Conservation (phyloP, 2,113 vertebrate genomes). For the Spea multiplicata region DNA sequence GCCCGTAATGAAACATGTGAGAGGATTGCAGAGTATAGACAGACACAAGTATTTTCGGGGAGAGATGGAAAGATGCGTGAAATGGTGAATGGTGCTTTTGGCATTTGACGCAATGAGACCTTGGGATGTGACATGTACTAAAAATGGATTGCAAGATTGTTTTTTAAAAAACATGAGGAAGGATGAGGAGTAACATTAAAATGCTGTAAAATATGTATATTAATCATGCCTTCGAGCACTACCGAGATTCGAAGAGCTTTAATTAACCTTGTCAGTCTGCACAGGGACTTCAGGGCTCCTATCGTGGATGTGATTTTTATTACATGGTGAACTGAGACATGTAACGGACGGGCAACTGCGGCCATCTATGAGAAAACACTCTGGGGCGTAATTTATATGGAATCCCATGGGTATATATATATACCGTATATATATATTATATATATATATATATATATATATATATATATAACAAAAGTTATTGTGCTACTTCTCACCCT, state of each 20-base stretch:
- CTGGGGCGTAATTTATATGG: neutral
- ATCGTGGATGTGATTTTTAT: constrained; percentile 13
- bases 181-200: neutral
- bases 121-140: neutral
- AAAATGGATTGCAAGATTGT: neutral
- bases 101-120: neutral
- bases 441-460: neutral
- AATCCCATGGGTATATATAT: neutral
- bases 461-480: neutral
- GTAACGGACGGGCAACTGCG: neutral
- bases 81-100: neutral
- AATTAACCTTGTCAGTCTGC: constrained; percentile 42
- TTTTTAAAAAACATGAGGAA: neutral
- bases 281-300: neutral
- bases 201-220: constrained; percentile 8
- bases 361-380: neutral
- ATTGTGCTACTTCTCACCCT: neutral
- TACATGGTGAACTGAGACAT: neutral
- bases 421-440: neutral
- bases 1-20: constrained; percentile 12
- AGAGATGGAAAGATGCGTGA: neutral
- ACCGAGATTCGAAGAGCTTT: constrained; percentile 25
- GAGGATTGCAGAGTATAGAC: neutral
- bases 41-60: neutral
- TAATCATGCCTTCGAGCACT: constrained; percentile 18